Evolutionary conservation across 2,113 vertebrate genomes (phyloP), one percentile per base, ranked within the genome.

Genomic region (Peromyscus californicus): DNA sequence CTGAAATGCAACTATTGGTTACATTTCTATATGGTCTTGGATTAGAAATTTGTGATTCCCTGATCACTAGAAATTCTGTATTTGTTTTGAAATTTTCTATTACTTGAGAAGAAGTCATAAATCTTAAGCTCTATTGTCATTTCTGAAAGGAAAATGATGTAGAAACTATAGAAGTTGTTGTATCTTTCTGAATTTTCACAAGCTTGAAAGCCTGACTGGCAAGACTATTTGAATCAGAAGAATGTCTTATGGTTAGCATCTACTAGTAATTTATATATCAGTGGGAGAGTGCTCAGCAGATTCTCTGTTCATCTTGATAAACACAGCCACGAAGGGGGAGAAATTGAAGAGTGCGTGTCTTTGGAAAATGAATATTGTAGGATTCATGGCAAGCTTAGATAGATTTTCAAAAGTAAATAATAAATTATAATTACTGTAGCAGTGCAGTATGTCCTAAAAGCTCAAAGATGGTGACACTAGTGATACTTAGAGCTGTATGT

Each of bases 1-100:
- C 10, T 88, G 90, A 90, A 97, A 94, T 85, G 61, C 33, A 95
- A 42, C 90, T 31, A 89, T 93, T 92, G 72, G 33, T 72, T 88
- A 84, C 16, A 90, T 74, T 96, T 94, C 48, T 91, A 26, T n/a
- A 79, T 24, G 61, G 54, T n/a, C 31, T 89, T 94, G 57, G n/a
- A 93, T 96, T 94, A 96, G 33, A 94, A 89, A 59, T 79, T 90
- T 84, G 70, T 94, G 69, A 90, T 97, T 48, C 8, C 19, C 12
- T 69, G 57, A 69, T 33, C 63, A 65, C 54, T 63, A 65, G 70
- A 72, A 80, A 93, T 85, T 94, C 51, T 92, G 13, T 59, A 92
- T 59, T 51, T 88, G 4, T 95, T 57, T 96, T 94, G 74, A 92
- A 57, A 79, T 80, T 95, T 36, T 97, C 19, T 93, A 22, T 79